Conservation (phyloP, 2,797 vertebrate genomes). For the Hozukius guyotensis region DNA sequence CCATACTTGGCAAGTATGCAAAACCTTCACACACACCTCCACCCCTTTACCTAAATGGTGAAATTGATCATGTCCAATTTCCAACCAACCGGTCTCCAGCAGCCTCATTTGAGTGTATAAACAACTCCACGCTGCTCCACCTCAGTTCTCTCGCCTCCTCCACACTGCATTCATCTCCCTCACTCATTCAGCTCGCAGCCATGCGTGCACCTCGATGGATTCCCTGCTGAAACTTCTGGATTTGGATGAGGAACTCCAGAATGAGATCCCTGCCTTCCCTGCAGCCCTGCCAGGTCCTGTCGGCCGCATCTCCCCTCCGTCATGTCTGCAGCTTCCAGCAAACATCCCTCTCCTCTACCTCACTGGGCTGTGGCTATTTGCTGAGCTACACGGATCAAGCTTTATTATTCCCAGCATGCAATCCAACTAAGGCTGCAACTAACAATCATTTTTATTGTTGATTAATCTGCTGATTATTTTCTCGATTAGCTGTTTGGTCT, state of each 20-base stretch:
- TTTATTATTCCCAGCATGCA: constrained; percentile 9
- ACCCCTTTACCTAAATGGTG: constrained; percentile 50
- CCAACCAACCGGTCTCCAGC: constrained; percentile 62
- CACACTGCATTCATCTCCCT: constrained; percentile 64
- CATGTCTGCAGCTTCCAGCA: constrained; percentile 30
- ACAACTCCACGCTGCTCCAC: constrained; percentile 73
- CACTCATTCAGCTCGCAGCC: constrained; percentile 65
- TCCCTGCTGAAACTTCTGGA: constrained; percentile 60
- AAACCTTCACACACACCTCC: constrained; percentile 18
- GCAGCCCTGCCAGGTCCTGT: constrained; percentile 33
- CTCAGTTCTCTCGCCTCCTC: constrained; percentile 60
- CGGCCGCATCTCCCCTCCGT: constrained; percentile 13
- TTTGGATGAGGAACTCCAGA: constrained; percentile 64
- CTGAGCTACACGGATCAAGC: background rate
- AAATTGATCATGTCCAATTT: constrained; percentile 75
- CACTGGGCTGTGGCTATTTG: constrained; percentile 12
- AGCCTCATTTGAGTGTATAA: constrained; percentile 75
- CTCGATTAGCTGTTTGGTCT: background rate
- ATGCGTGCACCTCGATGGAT: constrained; percentile 57
- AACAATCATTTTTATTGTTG: background rate
- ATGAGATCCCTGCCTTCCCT: constrained; percentile 60
- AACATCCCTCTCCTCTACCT: background rate
- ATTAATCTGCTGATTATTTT: background rate
- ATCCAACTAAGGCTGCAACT: background rate
- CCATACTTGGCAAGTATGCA: no score